Conservation (phyloP, 1,140 invertebrate species). For the Limonius californicus region DNA sequence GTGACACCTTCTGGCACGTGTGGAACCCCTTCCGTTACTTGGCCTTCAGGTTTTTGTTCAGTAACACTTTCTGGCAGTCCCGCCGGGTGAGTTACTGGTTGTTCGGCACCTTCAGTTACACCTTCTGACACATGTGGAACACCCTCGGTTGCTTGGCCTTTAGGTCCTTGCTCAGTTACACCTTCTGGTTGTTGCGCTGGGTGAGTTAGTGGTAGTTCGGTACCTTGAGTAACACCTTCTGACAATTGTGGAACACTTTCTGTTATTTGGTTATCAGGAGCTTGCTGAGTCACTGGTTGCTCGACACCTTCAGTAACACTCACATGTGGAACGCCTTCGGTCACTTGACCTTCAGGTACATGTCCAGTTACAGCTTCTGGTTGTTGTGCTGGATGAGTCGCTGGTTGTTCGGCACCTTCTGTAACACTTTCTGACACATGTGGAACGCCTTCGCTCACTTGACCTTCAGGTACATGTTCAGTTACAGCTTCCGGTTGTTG, state of each 20-base stretch:
- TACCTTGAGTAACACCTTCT: not conserved
- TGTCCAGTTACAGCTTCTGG: not conserved
- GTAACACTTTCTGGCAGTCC: not conserved
- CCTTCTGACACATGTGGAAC: conserved; percentile 14
- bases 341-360: too few species aligned
- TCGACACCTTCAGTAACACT: not conserved
- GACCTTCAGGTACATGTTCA: not conserved
- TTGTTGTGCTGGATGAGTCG: not conserved
- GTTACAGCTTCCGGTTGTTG: conserved; percentile 16
- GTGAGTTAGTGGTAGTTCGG: not conserved
- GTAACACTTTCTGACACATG: not conserved
- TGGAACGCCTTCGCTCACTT: not conserved
- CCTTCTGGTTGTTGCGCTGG: not conserved
- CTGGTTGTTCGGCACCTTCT: not conserved
- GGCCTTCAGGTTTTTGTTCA: not conserved
- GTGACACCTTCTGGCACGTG: not conserved
- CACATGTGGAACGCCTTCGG: not conserved
- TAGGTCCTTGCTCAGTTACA: not conserved
- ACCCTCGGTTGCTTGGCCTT: not conserved
- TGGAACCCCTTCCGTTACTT: not conserved
- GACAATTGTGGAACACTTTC: too few species aligned
- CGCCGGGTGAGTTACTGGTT: not conserved
- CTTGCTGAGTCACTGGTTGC: not conserved
- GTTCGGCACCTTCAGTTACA: conserved; percentile 6
- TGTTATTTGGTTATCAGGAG: not conserved